A percentile compares a stretch with the other conserved stretches of the same genome.
Conservation (phyloP, 1,140 invertebrate species). For the Aphelenchoides besseyi region DNA sequence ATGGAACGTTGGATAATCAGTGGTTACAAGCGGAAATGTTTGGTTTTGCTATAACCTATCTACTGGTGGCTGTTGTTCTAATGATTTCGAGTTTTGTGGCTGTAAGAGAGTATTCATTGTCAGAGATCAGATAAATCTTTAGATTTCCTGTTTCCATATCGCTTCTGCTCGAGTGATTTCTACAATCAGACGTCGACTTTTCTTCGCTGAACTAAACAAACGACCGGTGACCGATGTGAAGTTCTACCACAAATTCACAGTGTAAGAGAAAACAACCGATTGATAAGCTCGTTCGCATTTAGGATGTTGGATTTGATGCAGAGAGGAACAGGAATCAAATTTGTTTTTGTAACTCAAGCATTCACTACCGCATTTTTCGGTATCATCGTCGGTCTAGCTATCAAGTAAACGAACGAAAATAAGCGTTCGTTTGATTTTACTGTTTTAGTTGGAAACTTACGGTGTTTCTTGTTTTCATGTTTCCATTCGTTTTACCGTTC, state of each 20-base stretch:
- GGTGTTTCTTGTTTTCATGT: background rate
- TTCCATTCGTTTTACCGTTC: background rate
- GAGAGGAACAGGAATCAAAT: background rate
- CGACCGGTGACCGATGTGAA: background rate
- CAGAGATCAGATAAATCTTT: background rate
- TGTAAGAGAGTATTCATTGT: background rate
- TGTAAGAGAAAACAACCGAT: too few relatives aligned
- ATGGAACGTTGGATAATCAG: background rate
- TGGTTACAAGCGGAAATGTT: background rate
- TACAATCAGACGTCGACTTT: background rate
- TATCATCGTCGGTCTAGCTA: background rate
- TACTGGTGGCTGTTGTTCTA: background rate
- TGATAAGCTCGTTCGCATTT: background rate
- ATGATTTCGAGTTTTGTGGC: background rate
- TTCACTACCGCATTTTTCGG: background rate
- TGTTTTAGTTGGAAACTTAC: background rate
- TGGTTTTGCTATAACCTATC: background rate
- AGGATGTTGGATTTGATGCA: background rate
- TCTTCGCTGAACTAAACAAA: background rate
- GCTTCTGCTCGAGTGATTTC: background rate
- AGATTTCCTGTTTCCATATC: background rate
- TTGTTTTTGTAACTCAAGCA: background rate
- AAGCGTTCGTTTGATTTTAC: background rate
- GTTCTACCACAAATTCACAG: background rate
- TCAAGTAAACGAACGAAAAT: background rate